Evolutionary conservation across 2,888 invertebrate species (phyloP).

Genomic region (Amphipyra berbera): DNA sequence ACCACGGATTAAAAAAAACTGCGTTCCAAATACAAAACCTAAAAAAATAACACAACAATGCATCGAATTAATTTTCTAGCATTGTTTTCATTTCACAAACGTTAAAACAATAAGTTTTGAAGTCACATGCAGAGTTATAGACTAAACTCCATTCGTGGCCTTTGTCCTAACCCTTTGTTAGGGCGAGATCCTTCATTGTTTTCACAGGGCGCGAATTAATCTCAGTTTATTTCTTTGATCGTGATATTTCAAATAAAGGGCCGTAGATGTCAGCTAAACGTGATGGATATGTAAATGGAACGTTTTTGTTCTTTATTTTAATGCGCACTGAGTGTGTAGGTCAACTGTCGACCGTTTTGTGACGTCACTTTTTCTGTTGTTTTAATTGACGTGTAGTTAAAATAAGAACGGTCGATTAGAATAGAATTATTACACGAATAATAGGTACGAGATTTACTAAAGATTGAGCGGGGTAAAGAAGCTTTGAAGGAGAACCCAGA

Average conservation of each 20-base stretch:
- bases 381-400: conserved; percentile 14
- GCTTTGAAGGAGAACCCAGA: too few relatives aligned
- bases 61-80: conserved; percentile 78
- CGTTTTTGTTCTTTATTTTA: conserved; percentile 62
- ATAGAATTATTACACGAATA: background rate
- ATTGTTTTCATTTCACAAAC: conserved; percentile 82
- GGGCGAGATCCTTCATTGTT: conserved; percentile 79
- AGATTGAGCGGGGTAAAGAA: background rate
- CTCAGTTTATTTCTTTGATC: conserved; percentile 88
- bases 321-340: conserved; percentile 55
- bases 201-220: conserved; percentile 85
- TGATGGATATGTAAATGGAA: conserved; percentile 82
- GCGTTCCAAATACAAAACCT: conserved; percentile 47
- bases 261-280: conserved; percentile 75
- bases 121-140: conserved; percentile 90
- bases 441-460: background rate
- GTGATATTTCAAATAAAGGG: conserved; percentile 80
- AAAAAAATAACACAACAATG: conserved; percentile 58
- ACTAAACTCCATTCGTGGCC: conserved; percentile 74
- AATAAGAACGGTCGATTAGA: background rate
- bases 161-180: conserved; percentile 83
- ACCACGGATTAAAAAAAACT: conserved; percentile 17
- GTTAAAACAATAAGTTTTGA: conserved; percentile 81
- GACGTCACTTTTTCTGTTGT: conserved; percentile 31
- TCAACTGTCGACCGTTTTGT: conserved; percentile 53